These are phyloP conservation scores for Anguilla pacifica DNA, from an alignment of 2,797 vertebrate species.

Conservation along the genomic window DNA sequence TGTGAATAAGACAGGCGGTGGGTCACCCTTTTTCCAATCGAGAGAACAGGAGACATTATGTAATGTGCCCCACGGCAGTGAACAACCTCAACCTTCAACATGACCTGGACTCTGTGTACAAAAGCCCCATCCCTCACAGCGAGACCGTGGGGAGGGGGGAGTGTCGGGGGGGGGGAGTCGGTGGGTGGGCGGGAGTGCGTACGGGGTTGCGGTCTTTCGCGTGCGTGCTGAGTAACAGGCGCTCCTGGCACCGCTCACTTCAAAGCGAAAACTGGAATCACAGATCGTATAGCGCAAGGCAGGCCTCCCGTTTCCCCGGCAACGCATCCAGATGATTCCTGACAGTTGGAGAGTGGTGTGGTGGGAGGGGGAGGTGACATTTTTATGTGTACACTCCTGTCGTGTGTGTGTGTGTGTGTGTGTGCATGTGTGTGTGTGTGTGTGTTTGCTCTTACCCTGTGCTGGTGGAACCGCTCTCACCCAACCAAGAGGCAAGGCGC, in stretches of 20 bases:
- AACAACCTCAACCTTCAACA: conserved; percentile 26
- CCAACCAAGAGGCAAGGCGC: conserved; percentile 66
- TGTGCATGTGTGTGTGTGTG: conserved; percentile 42
- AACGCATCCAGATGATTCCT: conserved; percentile 67
- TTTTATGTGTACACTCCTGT: neutral
- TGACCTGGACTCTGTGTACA: neutral
- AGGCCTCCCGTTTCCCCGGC: conserved; percentile 63
- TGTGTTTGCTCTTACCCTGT: conserved; percentile 30
- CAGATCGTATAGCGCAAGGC: conserved; percentile 62
- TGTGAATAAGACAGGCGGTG: neutral
- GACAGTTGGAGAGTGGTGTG: conserved; percentile 36
- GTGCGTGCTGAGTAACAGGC: conserved; percentile 58
- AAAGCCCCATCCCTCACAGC: neutral
- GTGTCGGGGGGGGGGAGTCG: no score
- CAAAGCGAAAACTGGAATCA: conserved; percentile 62
- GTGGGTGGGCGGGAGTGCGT: neutral
- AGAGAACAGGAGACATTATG: conserved; percentile 30
- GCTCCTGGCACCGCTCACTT: conserved; percentile 66
- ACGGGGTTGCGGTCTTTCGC: conserved; percentile 3
- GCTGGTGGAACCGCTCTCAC: conserved; percentile 53
- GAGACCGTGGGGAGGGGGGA: neutral
- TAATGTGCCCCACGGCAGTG: conserved; percentile 34
- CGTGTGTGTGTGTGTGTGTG: conserved; percentile 44
- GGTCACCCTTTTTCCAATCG: conserved; percentile 7
- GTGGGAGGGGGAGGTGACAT: conserved; percentile 35